Evolutionary conservation across 2,888 invertebrate genomes (phyloP), one percentile per base, ranked within the genome.

Genomic region (Lepidonotus clava): DNA sequence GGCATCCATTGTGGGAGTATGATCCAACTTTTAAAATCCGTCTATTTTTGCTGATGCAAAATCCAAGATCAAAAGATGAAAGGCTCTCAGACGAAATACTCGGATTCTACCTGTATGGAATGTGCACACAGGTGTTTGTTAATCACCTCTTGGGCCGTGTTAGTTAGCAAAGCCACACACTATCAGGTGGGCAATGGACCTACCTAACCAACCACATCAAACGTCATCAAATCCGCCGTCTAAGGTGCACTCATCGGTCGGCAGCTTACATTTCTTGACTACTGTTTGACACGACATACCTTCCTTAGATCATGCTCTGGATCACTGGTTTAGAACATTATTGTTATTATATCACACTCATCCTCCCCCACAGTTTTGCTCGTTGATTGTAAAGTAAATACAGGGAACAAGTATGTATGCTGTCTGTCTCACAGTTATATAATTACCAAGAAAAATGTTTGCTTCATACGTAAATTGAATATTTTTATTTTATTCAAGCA

Each of bases 301-400:
- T 32, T 61, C 61, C 61, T 61, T 32, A 61, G 61, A 61, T 61
- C 28, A 32, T 28, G 28, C 24, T 61, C 24, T 28, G 61, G 61
- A 61, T 28, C 61, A 61, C 61, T 61, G 61, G 61, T 61, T 61
- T 61, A 61, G 61, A 61, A 61, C 61, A 2, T 28, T 32, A 61
- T 61, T 32, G 2, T 61, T 24, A 61, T 61, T 61, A 53, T 53
- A 18, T n/a, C n/a, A n/a, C n/a, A n/a, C n/a, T n/a, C n/a, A n/a
- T n/a, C n/a, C n/a, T n/a, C n/a, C n/a, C n/a, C n/a, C n/a, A n/a
- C n/a, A n/a, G n/a, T n/a, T n/a, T n/a, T n/a, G n/a, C n/a, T n/a
- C n/a, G n/a, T n/a, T n/a, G n/a, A n/a, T n/a, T n/a, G n/a, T n/a
- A n/a, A n/a, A n/a, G n/a, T n/a, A n/a, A n/a, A n/a, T n/a, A n/a